Conservation (phyloP, 2,113 vertebrate species). For the Spilogale gracilis region DNA sequence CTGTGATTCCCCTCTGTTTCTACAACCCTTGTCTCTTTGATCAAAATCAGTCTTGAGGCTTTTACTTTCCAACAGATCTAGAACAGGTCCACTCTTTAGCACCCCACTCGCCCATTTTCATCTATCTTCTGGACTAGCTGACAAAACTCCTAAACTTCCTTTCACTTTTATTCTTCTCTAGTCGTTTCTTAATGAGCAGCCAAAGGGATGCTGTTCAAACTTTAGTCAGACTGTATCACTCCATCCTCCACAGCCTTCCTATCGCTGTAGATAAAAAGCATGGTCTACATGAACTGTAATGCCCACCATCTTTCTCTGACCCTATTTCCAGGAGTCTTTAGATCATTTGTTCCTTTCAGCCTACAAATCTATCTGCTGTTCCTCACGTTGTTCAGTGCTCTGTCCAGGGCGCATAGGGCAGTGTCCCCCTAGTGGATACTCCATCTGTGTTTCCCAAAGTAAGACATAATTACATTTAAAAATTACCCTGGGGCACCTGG, state of each 20-base stretch:
- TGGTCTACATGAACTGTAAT: accelerated
- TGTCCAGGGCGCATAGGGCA: accelerated
- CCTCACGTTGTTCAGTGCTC: no score
- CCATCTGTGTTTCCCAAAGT: not conserved
- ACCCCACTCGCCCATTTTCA: not conserved
- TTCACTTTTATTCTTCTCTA: not conserved
- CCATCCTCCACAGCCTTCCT: not conserved
- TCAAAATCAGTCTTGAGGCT: not conserved
- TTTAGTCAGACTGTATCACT: not conserved
- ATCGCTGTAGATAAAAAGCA: not conserved
- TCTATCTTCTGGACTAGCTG: not conserved
- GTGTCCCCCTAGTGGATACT: not conserved
- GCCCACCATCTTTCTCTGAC: not conserved
- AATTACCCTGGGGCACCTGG: not conserved
- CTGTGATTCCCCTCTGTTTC: not conserved
- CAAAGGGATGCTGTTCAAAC: not conserved
- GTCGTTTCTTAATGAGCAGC: not conserved
- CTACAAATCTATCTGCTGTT: not conserved
- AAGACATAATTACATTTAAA: not conserved
- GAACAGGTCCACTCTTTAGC: not conserved
- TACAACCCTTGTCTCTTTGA: not conserved
- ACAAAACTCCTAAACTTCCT: not conserved
- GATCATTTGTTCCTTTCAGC: not conserved
- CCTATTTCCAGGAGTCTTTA: not conserved
- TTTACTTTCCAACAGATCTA: not conserved